Base-by-base conservation (phyloP, 2,888 invertebrate species). In the Cryptops parisi region DNA sequence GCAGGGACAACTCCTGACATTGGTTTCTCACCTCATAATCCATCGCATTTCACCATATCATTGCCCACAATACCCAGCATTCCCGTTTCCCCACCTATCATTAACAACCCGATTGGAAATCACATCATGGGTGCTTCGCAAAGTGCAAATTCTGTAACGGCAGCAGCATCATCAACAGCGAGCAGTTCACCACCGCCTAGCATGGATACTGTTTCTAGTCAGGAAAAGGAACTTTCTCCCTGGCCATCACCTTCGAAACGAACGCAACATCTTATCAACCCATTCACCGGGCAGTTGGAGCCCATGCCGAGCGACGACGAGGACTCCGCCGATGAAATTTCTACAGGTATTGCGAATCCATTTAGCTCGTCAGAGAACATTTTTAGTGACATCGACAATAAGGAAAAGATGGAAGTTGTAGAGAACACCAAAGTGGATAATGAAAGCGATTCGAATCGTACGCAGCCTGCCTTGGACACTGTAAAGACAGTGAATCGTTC, bases 201-300 rank as follows among this genome's bases (percentile, higher is more conserved):
- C 38, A 17, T 50, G 57, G 33, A 51, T 58, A 15, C 33, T 57
- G 26, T 59, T 62, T 25, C 64, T 54, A 54, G 54, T 54, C 54
- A 52, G 19, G 58, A 58, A 38, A 53, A 58, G 4, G 57, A 58
- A 47, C 58, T 59, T 47, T 60, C 59, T 33, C 59, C 60, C 17
- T 58, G 59, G 53, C 58, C 59, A 26, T 58, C 61, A 44, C 57
- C 61, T 27, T 58, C 61, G 33, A 53, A 58, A 38, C 58, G 61
- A 52, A 60, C 60, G 15, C 84, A 84, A 71, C 85, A 84, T 74
- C 78, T 90, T 44, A 87, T 90, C 61, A 91, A 90, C 73, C 89
- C 90, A 1, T 74, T 89, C 57, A 89, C 90, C 58, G 85, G 88
- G 40, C 65, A 86, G 65, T 74, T 90, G 64, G 89, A 89, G 63